Base-by-base conservation (phyloP, 2,888 invertebrate genomes). In the Zygaena filipendulae region DNA sequence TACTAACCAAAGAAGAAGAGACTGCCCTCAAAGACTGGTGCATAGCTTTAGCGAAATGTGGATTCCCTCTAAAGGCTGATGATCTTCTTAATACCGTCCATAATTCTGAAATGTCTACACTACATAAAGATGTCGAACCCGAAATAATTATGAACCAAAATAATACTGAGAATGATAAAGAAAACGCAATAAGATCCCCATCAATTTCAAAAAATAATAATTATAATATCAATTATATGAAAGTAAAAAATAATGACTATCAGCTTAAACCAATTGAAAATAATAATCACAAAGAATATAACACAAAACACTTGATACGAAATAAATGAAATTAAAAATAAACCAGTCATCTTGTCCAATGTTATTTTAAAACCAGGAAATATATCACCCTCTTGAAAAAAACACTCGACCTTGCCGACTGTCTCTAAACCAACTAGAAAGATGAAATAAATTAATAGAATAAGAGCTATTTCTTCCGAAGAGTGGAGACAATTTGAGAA, bases 381-480 rank as follows among this genome's bases (percentile, higher is more conserved):
- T 23, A 10, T 23, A 11, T 23, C 23, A 12, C 23, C 12, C 13
- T 10, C 11, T 23, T 23, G 7, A 11, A 23, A 23, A 10, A 23
- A 23, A 23, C 23, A 23, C 11, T 23, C 10, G 13, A 23, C 12
- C 23, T 23, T 23, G 23, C 23, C 11, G 6, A 12, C 10, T 23
- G 23, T 23, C n/a, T 23, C 13, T 11, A 23, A 23, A 23, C 8
- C 23, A 10, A 23, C 11, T 6, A 23, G 10, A 21, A 21, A 23
- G 5, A 23, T 6, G 16, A 16, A 16, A 26, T 18, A 22, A 26
- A 28, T 22, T 1, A 28, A 28, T 28, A 28, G 28, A 28, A 28
- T 28, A 22, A 16, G 28, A 28, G 28, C 28, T 10, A 28, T 28
- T 28, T 22, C 28, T 9, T 22, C 23, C n/a, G 22, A 28, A 12